Evolutionary conservation across 2,888 invertebrate genomes (phyloP).

Genomic region (Pristionchus maxplancki): DNA sequence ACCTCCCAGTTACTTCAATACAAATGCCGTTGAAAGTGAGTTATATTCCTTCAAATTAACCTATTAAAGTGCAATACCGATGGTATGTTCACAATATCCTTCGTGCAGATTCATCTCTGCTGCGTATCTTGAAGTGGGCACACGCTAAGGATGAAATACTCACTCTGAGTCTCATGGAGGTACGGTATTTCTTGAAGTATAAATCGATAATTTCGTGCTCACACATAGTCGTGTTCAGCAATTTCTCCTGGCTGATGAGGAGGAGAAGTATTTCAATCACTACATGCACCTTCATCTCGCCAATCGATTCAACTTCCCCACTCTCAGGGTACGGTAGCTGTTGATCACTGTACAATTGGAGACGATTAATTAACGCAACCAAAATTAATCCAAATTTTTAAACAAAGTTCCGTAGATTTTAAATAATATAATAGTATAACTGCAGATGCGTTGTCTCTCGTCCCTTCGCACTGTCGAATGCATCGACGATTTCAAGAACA

Average conservation of each 20-base stretch:
- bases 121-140: conserved; percentile 13
- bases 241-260: background rate
- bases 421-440: background rate
- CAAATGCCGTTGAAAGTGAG: no score
- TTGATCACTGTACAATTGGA: no score
- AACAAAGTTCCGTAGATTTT: background rate
- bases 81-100: no score
- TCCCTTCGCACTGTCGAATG: background rate
- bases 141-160: background rate
- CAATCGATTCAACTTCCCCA: conserved; percentile 37
- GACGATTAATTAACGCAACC: background rate
- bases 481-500: background rate
- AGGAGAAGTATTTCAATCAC: background rate
- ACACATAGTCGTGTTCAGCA: background rate
- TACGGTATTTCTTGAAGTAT: background rate
- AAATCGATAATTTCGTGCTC: background rate
- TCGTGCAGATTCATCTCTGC: background rate
- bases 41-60: no score
- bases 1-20: background rate
- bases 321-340: background rate
- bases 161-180: background rate
- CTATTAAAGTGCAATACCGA: no score
- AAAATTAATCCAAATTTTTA: background rate
- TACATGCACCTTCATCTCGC: conserved; percentile 35
- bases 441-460: conserved; percentile 3